Evolutionary conservation across 2,113 vertebrate species (phyloP), one percentile per base, ranked within the genome.

Genomic region (Heterocephalus glaber): DNA sequence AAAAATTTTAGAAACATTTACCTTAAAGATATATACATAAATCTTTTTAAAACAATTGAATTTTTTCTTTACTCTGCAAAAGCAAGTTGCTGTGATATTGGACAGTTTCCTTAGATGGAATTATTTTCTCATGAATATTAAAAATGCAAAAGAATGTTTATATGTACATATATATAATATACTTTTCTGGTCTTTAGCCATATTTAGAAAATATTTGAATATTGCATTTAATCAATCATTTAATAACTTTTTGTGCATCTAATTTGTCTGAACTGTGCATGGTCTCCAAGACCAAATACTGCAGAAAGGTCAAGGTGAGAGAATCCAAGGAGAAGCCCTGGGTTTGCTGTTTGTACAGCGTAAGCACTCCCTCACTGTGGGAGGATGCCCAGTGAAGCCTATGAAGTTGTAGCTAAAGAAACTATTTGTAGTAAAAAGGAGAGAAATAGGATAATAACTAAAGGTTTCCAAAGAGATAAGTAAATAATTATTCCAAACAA

Each of bases 91-190:
- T 60, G 7, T 22, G 56, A 74, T 79, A 19, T 44, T 86, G 7
- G 20, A 3, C 11, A 63, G 38, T 86, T 95, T 86, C 72, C 30
- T 88, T 86, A 72, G 87, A 14, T 41, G 33, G 58, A 84, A 80
- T 89, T 11, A 83, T 83, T 91, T 96, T 61, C 74, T 82, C 12
- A 83, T 60, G 5, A 96, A 30, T 82, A 76, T 66, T 92, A 77
- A 54, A 91, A 92, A 61, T 72, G 52, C 17, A 74, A 8, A 81
- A 84, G 26, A 0, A 61, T 10, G 0, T 80, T 74, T 89, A 86
- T 24, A 63, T 58, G 44, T 54, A 12, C 24, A 41, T 47, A 56
- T 47, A 17, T 52, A 84, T 68, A 76, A 30, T 30, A 65, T 0
- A 1, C 1, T 33, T 52, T 95, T 80, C 81, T 85, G 11, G 28